Percentiles rank a stretch among this genome's conserved stretches.
phyloP scores from a whole-genome alignment of 2,888 invertebrate genomes.

The Hirtodrosophila confusa region DNA sequence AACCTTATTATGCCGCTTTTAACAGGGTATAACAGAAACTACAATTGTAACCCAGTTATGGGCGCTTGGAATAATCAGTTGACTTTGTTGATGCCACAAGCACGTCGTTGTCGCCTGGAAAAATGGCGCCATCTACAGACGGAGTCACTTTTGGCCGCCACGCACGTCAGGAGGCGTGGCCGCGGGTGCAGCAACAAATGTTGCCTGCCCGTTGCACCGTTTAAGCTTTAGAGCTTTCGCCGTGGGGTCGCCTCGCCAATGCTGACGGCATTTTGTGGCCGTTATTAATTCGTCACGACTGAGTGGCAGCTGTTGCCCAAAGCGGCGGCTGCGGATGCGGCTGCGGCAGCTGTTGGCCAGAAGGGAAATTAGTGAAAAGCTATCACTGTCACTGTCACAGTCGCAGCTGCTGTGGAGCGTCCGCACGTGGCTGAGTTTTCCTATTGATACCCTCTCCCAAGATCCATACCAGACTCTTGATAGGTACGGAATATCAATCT shows the following conservation, averaged over 20 bases:
- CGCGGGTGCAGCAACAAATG: constrained; percentile 9
- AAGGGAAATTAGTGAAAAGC: constrained; percentile 78
- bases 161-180: constrained; percentile 52
- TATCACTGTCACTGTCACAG: constrained; percentile 52
- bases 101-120: too few relatives aligned
- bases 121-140: constrained; percentile 26
- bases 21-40: too few relatives aligned
- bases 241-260: constrained; percentile 41
- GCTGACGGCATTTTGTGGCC: constrained; percentile 40
- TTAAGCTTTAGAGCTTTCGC: constrained; percentile 57
- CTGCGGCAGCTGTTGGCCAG: constrained; percentile 53
- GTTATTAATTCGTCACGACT: constrained; percentile 79
- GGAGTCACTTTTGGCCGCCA: constrained; percentile 21
- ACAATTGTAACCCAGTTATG: constrained; percentile 2
- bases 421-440: constrained; percentile 45
- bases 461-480: too few relatives aligned
- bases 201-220: constrained; percentile 5
- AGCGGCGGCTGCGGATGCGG: constrained; percentile 9
- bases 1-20: too few relatives aligned
- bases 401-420: constrained; percentile 24
- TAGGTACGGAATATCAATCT: too few relatives aligned
- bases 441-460: constrained; percentile 18
- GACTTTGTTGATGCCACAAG: constrained; percentile 26
- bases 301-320: constrained; percentile 56
- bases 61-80: constrained; percentile 28